Evolutionary conservation across 1,140 invertebrate species (phyloP).

Genomic region (Anastrepha obliqua): DNA sequence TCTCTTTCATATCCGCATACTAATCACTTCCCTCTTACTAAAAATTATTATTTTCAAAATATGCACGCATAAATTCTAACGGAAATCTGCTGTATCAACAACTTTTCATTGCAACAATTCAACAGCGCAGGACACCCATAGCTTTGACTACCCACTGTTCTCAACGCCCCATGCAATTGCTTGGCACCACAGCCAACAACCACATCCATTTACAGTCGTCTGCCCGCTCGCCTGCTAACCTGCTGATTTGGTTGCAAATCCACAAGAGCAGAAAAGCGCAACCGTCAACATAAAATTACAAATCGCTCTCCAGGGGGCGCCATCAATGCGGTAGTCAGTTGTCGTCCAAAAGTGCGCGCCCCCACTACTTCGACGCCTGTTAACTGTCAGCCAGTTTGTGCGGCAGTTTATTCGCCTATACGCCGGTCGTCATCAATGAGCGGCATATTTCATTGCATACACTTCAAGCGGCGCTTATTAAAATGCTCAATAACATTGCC

Average conservation of each 20-base stretch:
- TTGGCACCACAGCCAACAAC: not conserved
- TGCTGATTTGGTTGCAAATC: conserved; percentile 2
- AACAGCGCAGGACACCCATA: not conserved
- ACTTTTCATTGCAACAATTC: conserved; percentile 46
- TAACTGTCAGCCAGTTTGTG: not conserved
- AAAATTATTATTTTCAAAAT: not conserved
- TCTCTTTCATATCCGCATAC: not conserved
- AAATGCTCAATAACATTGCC: conserved; percentile 33
- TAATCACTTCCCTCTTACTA: conserved; percentile 5
- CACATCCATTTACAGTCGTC: not conserved
- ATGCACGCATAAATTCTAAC: conserved; percentile 49
- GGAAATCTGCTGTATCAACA: conserved; percentile 33
- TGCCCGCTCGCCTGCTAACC: not conserved
- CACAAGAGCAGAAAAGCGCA: conserved; percentile 55
- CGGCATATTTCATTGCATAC: conserved; percentile 52
- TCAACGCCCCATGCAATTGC: not conserved
- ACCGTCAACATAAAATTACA: conserved; percentile 57
- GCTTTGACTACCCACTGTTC: not conserved
- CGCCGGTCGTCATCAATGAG: conserved; percentile 14
- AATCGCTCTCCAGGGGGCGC: conserved; percentile 56
- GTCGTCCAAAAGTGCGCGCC: not conserved
- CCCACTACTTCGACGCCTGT: not conserved
- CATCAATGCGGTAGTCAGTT: not conserved
- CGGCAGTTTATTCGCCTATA: conserved; percentile 13
- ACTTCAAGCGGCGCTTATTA: conserved; percentile 47